These are phyloP conservation scores for Orussus abietinus DNA, from an alignment of 1,140 invertebrate genomes.

Conservation along the genomic window DNA sequence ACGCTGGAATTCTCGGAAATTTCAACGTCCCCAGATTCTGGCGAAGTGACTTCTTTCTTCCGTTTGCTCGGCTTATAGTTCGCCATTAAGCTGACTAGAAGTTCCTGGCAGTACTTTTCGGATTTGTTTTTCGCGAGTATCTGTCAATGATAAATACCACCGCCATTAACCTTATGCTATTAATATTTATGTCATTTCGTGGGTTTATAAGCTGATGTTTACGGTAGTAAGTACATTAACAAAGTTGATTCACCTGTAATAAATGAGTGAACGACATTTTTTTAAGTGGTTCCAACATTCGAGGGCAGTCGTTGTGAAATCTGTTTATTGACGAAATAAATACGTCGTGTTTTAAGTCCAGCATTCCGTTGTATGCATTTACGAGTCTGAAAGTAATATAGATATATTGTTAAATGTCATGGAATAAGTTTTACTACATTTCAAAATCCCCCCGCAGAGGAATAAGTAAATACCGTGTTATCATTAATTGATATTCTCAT, in stretches of 20 bases:
- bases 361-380: constrained; percentile 33
- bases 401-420: neutral
- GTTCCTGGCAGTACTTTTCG: constrained; percentile 52
- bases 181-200: constrained; percentile 1
- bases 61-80: constrained; percentile 32
- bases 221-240: neutral
- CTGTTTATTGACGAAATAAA: constrained; percentile 29
- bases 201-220: neutral
- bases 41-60: constrained; percentile 20
- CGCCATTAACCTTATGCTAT: neutral
- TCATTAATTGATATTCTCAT: too few relatives aligned
- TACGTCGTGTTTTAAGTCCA: constrained; percentile 27
- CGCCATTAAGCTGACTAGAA: constrained; percentile 52
- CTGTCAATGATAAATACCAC: constrained; percentile 24
- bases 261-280: constrained; percentile 56
- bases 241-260: constrained; percentile 26
- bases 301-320: constrained; percentile 56
- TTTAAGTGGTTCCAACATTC: constrained; percentile 53
- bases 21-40: constrained; percentile 36
- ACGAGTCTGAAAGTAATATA: constrained; percentile 26
- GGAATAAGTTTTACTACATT: neutral
- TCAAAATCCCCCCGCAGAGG: neutral
- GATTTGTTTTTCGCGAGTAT: constrained; percentile 50
- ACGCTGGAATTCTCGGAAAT: constrained; percentile 55
- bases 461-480: too few relatives aligned